Base-by-base conservation (phyloP, 2,113 vertebrate genomes). In the Spheniscus mendiculus region DNA sequence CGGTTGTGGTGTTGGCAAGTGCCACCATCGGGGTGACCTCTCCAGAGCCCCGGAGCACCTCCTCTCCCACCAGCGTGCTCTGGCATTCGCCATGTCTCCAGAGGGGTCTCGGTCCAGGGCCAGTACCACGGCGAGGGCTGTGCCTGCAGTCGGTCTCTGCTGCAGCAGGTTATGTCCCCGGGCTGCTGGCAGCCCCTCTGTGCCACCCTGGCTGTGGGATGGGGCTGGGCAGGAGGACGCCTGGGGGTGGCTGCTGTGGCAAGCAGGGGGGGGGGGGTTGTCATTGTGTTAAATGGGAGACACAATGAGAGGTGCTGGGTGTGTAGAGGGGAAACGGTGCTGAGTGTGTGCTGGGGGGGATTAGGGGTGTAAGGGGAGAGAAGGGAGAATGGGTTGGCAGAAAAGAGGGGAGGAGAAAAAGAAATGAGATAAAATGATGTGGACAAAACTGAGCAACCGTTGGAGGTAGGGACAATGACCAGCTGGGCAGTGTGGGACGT, bases 251-350 rank as follows among this genome's bases (percentile, higher is more conserved):
- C 44, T n/a, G 38, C 29, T 10, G 3, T 1, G 4, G 40, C 47
- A 16, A 10, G 42, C 0, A 0, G 5, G 20, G 9, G 14, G 63
- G 63, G 36, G 20, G 3, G 34, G 50, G 22, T 36, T 14, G n/a
- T 69, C 4, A 0, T 13, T 2, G 11, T 59, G 70, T 45, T 52
- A 47, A 58, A 27, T 12, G 12, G 13, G 29, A 70, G 79, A 23
- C 11, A 6, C 34, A 19, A 6, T 0, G 17, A 63, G 56, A 38
- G 17, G 21, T 47, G 29, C 50, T 65, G 52, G 25, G 13, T 26
- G 5, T 4, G 9, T 38, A 50, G 62, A 18, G 32, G 23, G 62
- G 21, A 69, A 32, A 53, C 3, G 12, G 15, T 59, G 65, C 25
- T 58, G 49, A 11, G 29, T 19, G 12, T 18, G 34, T 66, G 62